Percentiles rank a stretch among this genome's conserved stretches.
phyloP scores from a whole-genome alignment of 2,113 vertebrate species.

The Triplophysa rosa region DNA sequence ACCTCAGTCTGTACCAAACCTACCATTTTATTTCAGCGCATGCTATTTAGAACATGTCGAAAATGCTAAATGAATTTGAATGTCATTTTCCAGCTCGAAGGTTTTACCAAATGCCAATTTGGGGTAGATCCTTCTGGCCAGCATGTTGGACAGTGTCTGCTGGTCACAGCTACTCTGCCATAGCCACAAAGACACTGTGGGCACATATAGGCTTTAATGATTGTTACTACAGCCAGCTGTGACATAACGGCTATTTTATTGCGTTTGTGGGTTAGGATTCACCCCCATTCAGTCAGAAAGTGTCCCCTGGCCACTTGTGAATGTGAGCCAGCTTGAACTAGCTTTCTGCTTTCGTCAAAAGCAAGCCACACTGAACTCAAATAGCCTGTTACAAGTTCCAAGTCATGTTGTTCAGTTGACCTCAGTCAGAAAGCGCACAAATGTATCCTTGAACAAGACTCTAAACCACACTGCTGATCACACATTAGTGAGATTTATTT shows the following conservation, averaged over 20 bases:
- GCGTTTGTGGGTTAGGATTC: background rate
- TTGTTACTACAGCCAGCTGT: background rate
- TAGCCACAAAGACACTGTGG: constrained; percentile 7
- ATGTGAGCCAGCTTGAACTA: background rate
- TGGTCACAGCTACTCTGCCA: background rate
- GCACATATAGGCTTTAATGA: background rate
- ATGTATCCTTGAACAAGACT: background rate
- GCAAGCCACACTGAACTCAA: background rate
- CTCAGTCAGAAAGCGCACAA: background rate
- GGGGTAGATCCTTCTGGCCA: constrained; percentile 28
- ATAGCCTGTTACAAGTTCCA: background rate
- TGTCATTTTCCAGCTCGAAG: constrained; percentile 12
- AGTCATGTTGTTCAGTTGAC: background rate
- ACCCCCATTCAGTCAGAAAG: background rate
- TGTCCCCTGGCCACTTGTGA: background rate
- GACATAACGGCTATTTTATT: background rate
- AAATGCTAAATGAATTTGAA: constrained; percentile 29
- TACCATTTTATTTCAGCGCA: constrained; percentile 26
- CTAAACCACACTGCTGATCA: background rate
- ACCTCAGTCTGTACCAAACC: constrained; percentile 15
- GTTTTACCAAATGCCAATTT: constrained; percentile 14
- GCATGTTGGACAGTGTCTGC: constrained; percentile 6
- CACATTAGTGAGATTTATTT: constrained; percentile 3
- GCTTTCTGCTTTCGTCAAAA: background rate
- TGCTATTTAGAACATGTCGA: constrained; percentile 11